Conservation (phyloP, 2,888 invertebrate genomes). For the Polydrusus cervinus region DNA sequence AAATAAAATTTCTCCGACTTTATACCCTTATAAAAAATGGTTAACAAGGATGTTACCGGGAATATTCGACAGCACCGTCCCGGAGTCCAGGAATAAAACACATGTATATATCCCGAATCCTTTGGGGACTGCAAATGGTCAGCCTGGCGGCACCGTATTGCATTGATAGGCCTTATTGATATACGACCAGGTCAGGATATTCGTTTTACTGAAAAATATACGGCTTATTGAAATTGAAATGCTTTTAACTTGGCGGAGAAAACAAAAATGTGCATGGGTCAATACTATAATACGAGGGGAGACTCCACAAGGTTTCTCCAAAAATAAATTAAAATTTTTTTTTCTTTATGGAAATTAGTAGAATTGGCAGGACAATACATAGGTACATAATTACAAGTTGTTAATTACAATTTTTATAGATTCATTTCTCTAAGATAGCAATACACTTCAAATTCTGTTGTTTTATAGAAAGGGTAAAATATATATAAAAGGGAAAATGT, state of each 20-base stretch:
- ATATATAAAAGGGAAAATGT: neutral
- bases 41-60: conserved; percentile 37
- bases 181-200: conserved; percentile 69
- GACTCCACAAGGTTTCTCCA: too few relatives aligned
- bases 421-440: too few relatives aligned
- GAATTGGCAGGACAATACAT: too few relatives aligned
- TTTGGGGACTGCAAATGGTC: conserved; percentile 60
- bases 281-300: neutral
- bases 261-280: conserved; percentile 59
- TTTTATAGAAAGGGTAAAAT: neutral
- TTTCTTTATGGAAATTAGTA: too few relatives aligned
- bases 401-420: too few relatives aligned
- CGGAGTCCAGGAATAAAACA: conserved; percentile 45
- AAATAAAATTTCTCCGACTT: conserved; percentile 28
- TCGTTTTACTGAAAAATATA: conserved; percentile 71
- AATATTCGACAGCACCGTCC: conserved; percentile 26
- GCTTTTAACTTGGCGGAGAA: conserved; percentile 58
- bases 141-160: conserved; percentile 67
- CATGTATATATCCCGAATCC: conserved; percentile 57
- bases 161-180: conserved; percentile 71
- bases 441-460: neutral
- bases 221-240: conserved; percentile 53
- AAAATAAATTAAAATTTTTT: too few relatives aligned
- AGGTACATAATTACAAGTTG: too few relatives aligned
- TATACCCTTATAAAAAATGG: conserved; percentile 39